A percentile compares a stretch with the other conserved stretches of the same genome.
phyloP scores from a whole-genome alignment of 1,140 invertebrate genomes.

The Zophobas atratus region DNA sequence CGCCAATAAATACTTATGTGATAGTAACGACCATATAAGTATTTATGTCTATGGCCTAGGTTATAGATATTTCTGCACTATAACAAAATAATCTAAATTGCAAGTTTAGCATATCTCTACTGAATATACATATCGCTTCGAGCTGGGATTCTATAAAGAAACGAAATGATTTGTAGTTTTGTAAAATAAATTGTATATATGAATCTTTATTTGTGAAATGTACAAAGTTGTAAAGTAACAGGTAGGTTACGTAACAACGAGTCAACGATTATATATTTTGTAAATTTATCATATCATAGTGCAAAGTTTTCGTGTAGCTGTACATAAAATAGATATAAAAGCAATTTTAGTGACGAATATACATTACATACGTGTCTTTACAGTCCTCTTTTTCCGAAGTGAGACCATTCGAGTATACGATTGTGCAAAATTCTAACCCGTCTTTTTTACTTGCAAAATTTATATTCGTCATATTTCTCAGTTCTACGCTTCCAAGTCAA shows the following conservation, averaged over 20 bases:
- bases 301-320: conserved; percentile 52
- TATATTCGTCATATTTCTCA: conserved; percentile 27
- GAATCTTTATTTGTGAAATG: conserved; percentile 44
- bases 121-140: conserved; percentile 64
- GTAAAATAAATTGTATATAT: conserved; percentile 57
- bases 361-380: conserved; percentile 38
- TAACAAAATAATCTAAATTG: conserved; percentile 45
- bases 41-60: conserved; percentile 39
- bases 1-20: conserved; percentile 47
- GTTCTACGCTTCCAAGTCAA: background rate
- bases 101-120: conserved; percentile 59
- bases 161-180: conserved; percentile 58
- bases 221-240: conserved; percentile 61
- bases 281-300: conserved; percentile 61
- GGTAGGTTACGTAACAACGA: conserved; percentile 60
- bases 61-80: conserved; percentile 50
- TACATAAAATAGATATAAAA: conserved; percentile 53
- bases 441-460: conserved; percentile 9
- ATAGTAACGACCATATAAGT: conserved; percentile 29
- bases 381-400: conserved; percentile 47
- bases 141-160: conserved; percentile 61
- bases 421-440: conserved; percentile 42
- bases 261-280: conserved; percentile 59
- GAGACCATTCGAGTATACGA: conserved; percentile 51
- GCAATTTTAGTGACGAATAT: conserved; percentile 53